Base-by-base conservation (phyloP, 2,888 invertebrate genomes). In the Drosophila meridiana region DNA sequence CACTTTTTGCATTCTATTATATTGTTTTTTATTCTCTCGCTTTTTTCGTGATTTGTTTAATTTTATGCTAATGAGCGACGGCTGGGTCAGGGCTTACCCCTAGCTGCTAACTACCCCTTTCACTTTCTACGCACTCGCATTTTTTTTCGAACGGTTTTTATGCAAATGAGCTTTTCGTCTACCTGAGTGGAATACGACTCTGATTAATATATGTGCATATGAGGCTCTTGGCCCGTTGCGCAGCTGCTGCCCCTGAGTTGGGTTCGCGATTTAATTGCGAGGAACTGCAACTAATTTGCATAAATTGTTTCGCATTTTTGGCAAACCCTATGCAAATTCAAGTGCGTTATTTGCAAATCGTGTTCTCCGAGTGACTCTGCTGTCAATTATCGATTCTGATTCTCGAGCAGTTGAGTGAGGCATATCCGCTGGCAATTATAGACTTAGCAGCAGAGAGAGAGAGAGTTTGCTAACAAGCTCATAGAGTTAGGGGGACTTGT, bases 281-380 rank as follows among this genome's bases (percentile, higher is more conserved):
- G 67, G 59, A n/a, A 53, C 34, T 59, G 50, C 73, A 61, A 70
- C 80, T 87, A 82, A 86, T 87, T 87, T 87, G 75, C 86, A 87
- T 87, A 87, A 79, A 70, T 85, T 80, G 72, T 72, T 73, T 69
- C 32, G 61, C 43, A 56, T 73, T 78, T 79, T 78, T 69, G 58
- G 80, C 80, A 76, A 81, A 60, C 79, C 80, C 78, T 91, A 91
- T 91, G 91, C 89, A 91, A 91, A 91, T 91, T 91, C 84, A 82
- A 92, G 91, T 91, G 87, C 87, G 86, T 87, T 92, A 92, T 92
- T 92, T 89, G 86, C 91, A 92, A 92, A 91, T 91, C 90, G 90
- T 92, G 91, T 92, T 89, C 74, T 73, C 73, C 69, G 28, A 43
- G 83, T 83, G 81, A 89, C 90, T 86, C 76, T 56, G 84, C 82